Evolutionary conservation across 2,113 vertebrate genomes (phyloP), one percentile per base, ranked within the genome.

Genomic region (Pluvialis apricaria): DNA sequence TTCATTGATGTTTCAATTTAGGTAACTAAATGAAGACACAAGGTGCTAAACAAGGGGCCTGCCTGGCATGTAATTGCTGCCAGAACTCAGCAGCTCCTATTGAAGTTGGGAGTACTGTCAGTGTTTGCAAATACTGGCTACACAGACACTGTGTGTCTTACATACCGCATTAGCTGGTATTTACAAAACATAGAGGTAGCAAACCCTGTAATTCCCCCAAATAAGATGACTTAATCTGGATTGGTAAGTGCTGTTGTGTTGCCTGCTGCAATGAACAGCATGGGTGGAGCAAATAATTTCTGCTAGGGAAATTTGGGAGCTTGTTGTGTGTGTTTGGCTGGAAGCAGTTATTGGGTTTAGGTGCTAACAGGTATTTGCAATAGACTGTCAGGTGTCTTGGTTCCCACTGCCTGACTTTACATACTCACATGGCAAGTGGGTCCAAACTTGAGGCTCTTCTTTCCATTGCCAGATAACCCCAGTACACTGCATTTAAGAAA

Each of bases 221-320:
- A 91, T 96, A 97, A 97, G 40, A 61, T 91, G 83, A 75, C 60
- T 93, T 84, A 78, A 82, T 91, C 61, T 80, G 0, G 1, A 32
- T 78, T 68, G 86, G 86, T 82, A 76, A 88, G 3, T 82, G 86
- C 83, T 90, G 64, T 84, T 92, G 68, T 84, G 83, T 79, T 94
- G 88, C 42, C 47, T 86, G 61, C 83, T 89, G 86, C 79, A 92
- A 38, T 60, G 86, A 96, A 47, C 51, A 81, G 61, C 77, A 88
- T 94, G 95, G 91, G 94, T 97, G 94, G 95, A 95, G 91, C 84
- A 95, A 96, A 83, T 86, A 90, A 90, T 86, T 95, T 88, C 88
- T 97, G 76, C 58, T 94, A 83, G 86, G 93, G 89, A 97, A 92
- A 95, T 95, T 49, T 62, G 88, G 90, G 73, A 95, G 93, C 82